Evolutionary conservation across 2,888 invertebrate genomes (phyloP), one percentile per base, ranked within the genome.

Genomic region (Aphelenchoides bicaudatus): DNA sequence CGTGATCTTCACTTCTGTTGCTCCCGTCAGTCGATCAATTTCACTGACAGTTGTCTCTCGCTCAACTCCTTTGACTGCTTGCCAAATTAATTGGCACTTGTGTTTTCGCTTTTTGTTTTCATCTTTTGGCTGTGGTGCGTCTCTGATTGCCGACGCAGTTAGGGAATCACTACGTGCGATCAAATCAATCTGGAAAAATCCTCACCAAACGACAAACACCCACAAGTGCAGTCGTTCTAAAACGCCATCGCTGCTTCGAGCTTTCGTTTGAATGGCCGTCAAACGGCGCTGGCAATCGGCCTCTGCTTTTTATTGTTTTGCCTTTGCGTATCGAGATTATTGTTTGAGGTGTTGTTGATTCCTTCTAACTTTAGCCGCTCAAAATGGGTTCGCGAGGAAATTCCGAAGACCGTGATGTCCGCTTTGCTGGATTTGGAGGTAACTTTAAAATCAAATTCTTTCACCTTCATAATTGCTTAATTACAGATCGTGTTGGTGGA

Each of bases 371-470:
- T 34, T 16, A 34, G 34, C 23, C 23, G 43, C 16, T 21, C 43
- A n/a, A 10, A n/a, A 43, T 43, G 43, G n/a, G 43, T 19, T 46
- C 54, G 3, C 55, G 53, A 10, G 55, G 47, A n/a, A 39, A 25
- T 2, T 65, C 65, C n/a, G 31, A 47, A 19, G 65, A 65, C 38
- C 55, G 61, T 6, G 72, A 70, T 28, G 65, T 68, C 54, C 72
- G 73, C 23, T 77, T 77, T 52, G 65, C 69, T 27, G 77, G 77
- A 13, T 77, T 74, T 43, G 77, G 77, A 34, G 77, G 75, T 55
- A n/a, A n/a, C n/a, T n/a, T n/a, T n/a, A n/a, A n/a, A n/a, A n/a
- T n/a, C n/a, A n/a, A n/a, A n/a, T n/a, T n/a, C n/a, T n/a, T n/a
- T n/a, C n/a, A n/a, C n/a, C n/a, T n/a, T n/a, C n/a, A n/a, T n/a